phyloP scores from a whole-genome alignment of 2,888 invertebrate species.

The Leptinotarsa tumamoca region DNA sequence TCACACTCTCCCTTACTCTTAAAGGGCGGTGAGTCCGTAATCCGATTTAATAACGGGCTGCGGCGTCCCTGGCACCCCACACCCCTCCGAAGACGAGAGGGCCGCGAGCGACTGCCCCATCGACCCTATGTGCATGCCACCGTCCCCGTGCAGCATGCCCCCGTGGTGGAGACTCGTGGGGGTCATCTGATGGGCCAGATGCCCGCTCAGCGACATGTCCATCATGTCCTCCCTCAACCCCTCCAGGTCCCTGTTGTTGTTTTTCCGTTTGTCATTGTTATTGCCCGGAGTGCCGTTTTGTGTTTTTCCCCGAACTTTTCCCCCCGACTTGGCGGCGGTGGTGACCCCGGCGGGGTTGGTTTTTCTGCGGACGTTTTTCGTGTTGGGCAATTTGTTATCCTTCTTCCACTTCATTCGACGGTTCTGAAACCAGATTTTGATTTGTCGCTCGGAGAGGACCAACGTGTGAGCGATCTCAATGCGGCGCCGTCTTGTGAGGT shows the following conservation, averaged over 20 bases:
- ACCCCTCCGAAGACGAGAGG: constrained; percentile 70
- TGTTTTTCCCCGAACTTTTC: constrained; percentile 65
- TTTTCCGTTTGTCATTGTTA: constrained; percentile 78
- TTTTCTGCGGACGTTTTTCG: constrained; percentile 81
- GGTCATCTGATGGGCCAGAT: constrained; percentile 68
- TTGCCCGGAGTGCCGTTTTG: constrained; percentile 64
- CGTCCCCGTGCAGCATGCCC: constrained; percentile 63
- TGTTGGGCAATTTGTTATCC: constrained; percentile 90
- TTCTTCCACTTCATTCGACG: constrained; percentile 89
- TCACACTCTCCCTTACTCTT: constrained; percentile 60
- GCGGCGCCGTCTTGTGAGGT: constrained; percentile 92
- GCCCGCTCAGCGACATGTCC: constrained; percentile 63
- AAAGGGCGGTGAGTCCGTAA: constrained; percentile 86
- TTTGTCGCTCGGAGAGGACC: constrained; percentile 91
- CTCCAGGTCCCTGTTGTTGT: constrained; percentile 71
- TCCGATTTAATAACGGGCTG: constrained; percentile 84
- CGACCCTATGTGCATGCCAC: constrained; percentile 68
- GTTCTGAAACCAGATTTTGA: constrained; percentile 91
- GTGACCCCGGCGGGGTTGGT: constrained; percentile 80
- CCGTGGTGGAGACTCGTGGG: constrained; percentile 59
- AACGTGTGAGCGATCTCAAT: constrained; percentile 98
- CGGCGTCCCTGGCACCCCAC: constrained; percentile 68
- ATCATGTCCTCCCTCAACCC: constrained; percentile 69
- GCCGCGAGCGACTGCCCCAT: constrained; percentile 70
- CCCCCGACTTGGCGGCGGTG: constrained; percentile 68